Conservation (phyloP, 1,140 invertebrate genomes). For the Cotesia chilonis region DNA sequence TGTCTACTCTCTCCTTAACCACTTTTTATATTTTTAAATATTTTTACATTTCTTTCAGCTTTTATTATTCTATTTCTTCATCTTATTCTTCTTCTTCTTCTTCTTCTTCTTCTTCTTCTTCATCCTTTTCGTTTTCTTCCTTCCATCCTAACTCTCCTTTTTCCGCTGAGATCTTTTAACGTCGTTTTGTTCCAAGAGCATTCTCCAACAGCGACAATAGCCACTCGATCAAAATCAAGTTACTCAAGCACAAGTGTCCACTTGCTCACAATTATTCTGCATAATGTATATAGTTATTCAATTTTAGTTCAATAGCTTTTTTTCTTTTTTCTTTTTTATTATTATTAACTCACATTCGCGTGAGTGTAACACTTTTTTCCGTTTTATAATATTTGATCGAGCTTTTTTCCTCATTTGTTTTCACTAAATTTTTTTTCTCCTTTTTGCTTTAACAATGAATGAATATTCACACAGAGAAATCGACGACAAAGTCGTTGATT, state of each 20-base stretch:
- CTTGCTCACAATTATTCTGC: background rate
- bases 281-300: conserved; percentile 11
- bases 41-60: background rate
- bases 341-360: too few species aligned
- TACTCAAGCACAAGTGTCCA: conserved; percentile 3
- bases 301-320: background rate
- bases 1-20: conserved; percentile 1
- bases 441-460: conserved; percentile 1
- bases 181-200: conserved; percentile 18
- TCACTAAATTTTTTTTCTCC: background rate
- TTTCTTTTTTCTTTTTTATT: background rate
- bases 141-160: background rate
- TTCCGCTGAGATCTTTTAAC: background rate
- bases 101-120: conserved; percentile 8
- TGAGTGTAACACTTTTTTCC: background rate
- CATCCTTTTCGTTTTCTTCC: background rate
- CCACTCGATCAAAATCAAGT: conserved; percentile 30
- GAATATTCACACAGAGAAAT: background rate
- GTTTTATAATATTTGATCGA: background rate
- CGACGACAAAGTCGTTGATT: too few species aligned
- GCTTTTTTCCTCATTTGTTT: background rate
- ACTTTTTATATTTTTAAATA: background rate
- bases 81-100: background rate
- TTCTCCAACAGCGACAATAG: conserved; percentile 19
- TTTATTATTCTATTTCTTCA: conserved; percentile 8